Evolutionary conservation across 2,888 invertebrate genomes (phyloP).

Genomic region (Agelastica alni): DNA sequence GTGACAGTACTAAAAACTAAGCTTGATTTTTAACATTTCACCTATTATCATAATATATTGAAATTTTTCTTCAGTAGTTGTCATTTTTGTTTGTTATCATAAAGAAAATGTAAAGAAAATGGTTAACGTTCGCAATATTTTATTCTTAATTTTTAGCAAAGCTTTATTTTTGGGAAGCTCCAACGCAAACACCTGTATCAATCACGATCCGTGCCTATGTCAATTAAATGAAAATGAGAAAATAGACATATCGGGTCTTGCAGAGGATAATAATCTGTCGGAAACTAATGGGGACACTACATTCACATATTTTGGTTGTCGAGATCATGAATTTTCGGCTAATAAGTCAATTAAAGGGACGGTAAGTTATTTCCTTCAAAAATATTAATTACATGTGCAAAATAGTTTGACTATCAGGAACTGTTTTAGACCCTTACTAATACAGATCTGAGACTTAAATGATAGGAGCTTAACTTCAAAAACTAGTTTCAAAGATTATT

Average conservation of each 20-base stretch:
- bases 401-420: too few relatives aligned
- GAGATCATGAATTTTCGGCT: background rate
- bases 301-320: slow-evolving; percentile 54
- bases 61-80: background rate
- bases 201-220: slow-evolving; percentile 48
- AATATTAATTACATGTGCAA: too few relatives aligned
- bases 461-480: too few relatives aligned
- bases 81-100: background rate
- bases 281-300: slow-evolving; percentile 37
- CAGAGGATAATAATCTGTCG: slow-evolving; percentile 34
- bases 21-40: too few relatives aligned
- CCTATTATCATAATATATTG: too few relatives aligned
- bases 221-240: slow-evolving; percentile 46
- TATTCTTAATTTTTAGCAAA: slow-evolving; percentile 14
- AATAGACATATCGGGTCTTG: slow-evolving; percentile 43
- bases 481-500: background rate
- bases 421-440: too few relatives aligned
- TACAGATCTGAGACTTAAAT: too few relatives aligned
- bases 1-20: too few relatives aligned
- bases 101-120: slow-evolving; percentile 15
- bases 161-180: slow-evolving; percentile 14
- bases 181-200: slow-evolving; percentile 38
- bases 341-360: background rate
- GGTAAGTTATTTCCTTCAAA: too few relatives aligned
- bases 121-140: slow-evolving; percentile 7